These are phyloP conservation scores for Cistogaster globosa DNA, from an alignment of 2,888 invertebrate genomes.

Conservation along the genomic window DNA sequence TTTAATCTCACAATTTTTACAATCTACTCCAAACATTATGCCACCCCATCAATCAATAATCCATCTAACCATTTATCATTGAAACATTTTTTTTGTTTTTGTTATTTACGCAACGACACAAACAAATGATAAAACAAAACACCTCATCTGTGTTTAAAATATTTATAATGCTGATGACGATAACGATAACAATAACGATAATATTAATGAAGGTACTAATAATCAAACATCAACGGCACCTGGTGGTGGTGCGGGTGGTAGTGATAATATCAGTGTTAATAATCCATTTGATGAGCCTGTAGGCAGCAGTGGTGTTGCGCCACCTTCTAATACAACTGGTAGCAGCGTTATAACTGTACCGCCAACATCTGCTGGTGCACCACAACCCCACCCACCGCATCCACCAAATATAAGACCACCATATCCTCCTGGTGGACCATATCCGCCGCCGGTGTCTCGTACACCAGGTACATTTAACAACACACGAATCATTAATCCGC, in stretches of 20 bases:
- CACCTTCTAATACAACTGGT: constrained; percentile 72
- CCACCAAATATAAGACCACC: constrained; percentile 73
- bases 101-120: constrained; percentile 31
- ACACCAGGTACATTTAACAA: constrained; percentile 82
- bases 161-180: constrained; percentile 24
- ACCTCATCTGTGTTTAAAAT: constrained; percentile 22
- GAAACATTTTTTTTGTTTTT: constrained; percentile 14
- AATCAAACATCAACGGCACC: constrained; percentile 76
- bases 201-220: constrained; percentile 75
- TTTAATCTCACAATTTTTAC: constrained; percentile 32
- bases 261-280: constrained; percentile 92
- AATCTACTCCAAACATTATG: constrained; percentile 30
- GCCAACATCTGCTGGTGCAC: constrained; percentile 75
- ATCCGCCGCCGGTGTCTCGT: constrained; percentile 82
- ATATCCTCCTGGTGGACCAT: constrained; percentile 76
- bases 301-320: constrained; percentile 74
- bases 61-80: constrained; percentile 51
- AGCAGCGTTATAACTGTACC: constrained; percentile 68
- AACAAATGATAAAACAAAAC: constrained; percentile 21
- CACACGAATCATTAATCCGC: constrained; percentile 62
- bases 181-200: neutral
- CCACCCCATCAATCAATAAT: constrained; percentile 31
- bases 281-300: constrained; percentile 92
- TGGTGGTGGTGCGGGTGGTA: constrained; percentile 77
- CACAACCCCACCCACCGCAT: constrained; percentile 78